Evolutionary conservation across 2,113 vertebrate genomes (phyloP).

Genomic region (Mirza zaza): DNA sequence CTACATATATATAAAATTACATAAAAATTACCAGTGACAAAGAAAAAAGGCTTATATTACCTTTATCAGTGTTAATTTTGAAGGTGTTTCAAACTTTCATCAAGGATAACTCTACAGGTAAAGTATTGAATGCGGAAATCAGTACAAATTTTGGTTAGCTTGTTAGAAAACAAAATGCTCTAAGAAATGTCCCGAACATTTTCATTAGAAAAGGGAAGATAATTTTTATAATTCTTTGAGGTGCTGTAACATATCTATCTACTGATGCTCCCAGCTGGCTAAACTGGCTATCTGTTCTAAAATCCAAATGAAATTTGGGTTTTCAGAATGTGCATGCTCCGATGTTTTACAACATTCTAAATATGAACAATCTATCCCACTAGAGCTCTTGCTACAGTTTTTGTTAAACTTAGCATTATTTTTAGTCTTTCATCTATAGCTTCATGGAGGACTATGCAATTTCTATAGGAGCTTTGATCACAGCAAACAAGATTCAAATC

Average conservation of each 20-base stretch:
- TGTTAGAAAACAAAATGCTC: slow-evolving; percentile 34
- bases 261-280: slow-evolving; percentile 87
- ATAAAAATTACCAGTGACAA: background rate
- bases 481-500: background rate
- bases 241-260: slow-evolving; percentile 87
- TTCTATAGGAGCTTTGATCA: background rate
- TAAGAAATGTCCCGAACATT: slow-evolving; percentile 22
- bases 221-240: slow-evolving; percentile 83
- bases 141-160: background rate
- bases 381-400: slow-evolving; percentile 67
- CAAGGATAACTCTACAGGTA: background rate
- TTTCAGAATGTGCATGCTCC: slow-evolving; percentile 39
- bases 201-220: slow-evolving; percentile 39
- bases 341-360: slow-evolving; percentile 44
- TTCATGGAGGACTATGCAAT: slow-evolving; percentile 24
- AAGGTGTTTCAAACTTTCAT: slow-evolving; percentile 27
- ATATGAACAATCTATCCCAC: background rate
- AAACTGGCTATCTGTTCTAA: slow-evolving; percentile 84
- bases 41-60: background rate
- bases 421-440: slow-evolving; percentile 56
- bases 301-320: slow-evolving; percentile 83
- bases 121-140: background rate
- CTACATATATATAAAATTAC: background rate
- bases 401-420: slow-evolving; percentile 45
- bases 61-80: slow-evolving; percentile 44